Conservation (phyloP, 2,797 vertebrate species). For the Rhincodon typus region DNA sequence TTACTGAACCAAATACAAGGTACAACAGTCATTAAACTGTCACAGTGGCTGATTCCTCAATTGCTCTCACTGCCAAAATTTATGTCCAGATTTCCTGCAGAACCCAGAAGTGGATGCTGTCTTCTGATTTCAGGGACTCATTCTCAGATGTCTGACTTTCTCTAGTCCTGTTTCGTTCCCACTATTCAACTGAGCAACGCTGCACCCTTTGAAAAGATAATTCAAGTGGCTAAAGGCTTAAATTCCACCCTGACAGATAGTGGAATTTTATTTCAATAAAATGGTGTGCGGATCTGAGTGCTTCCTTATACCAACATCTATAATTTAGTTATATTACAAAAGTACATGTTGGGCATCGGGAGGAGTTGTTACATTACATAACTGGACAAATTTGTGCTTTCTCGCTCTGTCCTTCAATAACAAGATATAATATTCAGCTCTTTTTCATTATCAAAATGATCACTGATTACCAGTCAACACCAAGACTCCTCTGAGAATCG, state of each 20-base stretch:
- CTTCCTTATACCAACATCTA: background rate
- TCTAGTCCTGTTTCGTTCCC: too few species aligned
- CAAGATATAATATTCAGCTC: background rate
- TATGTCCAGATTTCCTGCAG: background rate
- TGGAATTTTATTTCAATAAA: too few species aligned
- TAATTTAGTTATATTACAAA: background rate
- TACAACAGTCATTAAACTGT: too few species aligned
- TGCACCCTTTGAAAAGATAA: background rate
- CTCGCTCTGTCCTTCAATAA: too few species aligned
- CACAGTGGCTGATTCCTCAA: background rate
- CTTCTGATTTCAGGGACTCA: too few species aligned
- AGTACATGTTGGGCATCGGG: background rate
- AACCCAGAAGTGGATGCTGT: background rate
- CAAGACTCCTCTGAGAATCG: background rate
- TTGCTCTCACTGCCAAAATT: background rate
- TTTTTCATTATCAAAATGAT: background rate
- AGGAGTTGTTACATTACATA: background rate
- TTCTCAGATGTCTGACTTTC: too few species aligned
- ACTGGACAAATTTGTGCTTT: too few species aligned
- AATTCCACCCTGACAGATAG: too few species aligned
- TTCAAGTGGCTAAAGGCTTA: background rate
- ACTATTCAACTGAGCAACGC: background rate
- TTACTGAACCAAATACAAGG: too few species aligned
- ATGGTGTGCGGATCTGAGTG: background rate
- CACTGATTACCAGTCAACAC: background rate